A percentile compares a stretch with the other conserved stretches of the same genome.
phyloP scores from a whole-genome alignment of 2,888 invertebrate species.

The Cerastis rubricosa region DNA sequence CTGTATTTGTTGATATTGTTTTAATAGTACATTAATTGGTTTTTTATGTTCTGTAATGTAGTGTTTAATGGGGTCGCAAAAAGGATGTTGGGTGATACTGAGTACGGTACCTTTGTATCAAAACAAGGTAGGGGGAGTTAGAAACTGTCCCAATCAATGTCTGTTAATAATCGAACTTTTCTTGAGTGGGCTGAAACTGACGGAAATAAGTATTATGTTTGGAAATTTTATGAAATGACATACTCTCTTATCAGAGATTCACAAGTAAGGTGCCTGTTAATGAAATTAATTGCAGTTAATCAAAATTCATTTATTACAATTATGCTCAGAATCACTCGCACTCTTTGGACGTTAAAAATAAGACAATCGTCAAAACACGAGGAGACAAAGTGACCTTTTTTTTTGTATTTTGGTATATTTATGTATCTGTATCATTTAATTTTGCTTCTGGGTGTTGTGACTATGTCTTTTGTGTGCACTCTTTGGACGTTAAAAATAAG shows the following conservation, averaged over 20 bases:
- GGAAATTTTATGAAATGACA: too few species aligned
- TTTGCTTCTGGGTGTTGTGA: too few species aligned
- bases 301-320: not conserved
- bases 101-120: not conserved
- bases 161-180: too few species aligned
- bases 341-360: not conserved
- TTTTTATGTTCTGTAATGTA: constrained; percentile 78
- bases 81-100: constrained; percentile 30
- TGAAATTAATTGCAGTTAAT: not conserved
- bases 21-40: constrained; percentile 83
- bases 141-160: too few species aligned
- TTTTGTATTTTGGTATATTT: too few species aligned
- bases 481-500: too few species aligned
- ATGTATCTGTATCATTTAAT: too few species aligned
- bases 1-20: constrained; percentile 75
- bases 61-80: constrained; percentile 61
- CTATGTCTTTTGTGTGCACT: too few species aligned
- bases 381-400: not conserved
- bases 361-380: not conserved
- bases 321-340: not conserved
- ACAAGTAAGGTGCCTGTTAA: not conserved
- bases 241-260: not conserved
- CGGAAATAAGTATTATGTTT: not conserved
- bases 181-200: not conserved
- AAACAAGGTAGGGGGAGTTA: not conserved